phyloP scores from a whole-genome alignment of 1,140 invertebrate genomes.

The Patella vulgata region DNA sequence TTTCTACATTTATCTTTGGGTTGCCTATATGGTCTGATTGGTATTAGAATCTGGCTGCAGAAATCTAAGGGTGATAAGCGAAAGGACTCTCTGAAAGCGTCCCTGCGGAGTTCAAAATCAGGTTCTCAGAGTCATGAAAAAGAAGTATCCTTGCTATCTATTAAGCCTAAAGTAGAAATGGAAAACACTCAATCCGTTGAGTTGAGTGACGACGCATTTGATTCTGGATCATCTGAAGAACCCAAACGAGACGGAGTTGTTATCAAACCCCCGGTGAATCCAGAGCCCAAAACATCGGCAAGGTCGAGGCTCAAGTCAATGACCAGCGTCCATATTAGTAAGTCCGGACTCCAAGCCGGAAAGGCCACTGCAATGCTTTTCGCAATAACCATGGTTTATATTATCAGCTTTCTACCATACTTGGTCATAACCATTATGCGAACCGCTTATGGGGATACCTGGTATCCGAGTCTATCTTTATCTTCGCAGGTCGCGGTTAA shows the following conservation, averaged over 20 bases:
- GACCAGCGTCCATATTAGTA: conserved; percentile 6
- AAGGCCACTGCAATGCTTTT: conserved; percentile 39
- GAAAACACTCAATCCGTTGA: neutral
- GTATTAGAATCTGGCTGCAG: conserved; percentile 22
- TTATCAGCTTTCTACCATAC: conserved; percentile 31
- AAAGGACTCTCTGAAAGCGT: conserved; percentile 2
- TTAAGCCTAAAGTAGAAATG: no score
- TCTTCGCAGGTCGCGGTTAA: no score
- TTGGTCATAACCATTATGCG: conserved; percentile 27
- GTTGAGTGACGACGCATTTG: neutral
- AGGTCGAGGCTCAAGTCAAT: neutral
- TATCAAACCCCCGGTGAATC: neutral
- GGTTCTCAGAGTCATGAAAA: neutral
- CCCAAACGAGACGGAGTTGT: neutral
- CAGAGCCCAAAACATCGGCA: neutral
- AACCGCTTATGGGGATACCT: conserved; percentile 5
- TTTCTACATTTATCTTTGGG: conserved; percentile 37
- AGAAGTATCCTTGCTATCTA: neutral
- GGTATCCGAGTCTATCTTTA: no score
- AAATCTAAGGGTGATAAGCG: conserved; percentile 8
- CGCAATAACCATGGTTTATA: conserved; percentile 31
- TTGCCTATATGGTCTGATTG: conserved; percentile 34
- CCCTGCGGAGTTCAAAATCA: neutral
- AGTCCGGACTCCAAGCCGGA: conserved; percentile 15
- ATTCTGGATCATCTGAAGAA: neutral